Percentiles rank a stretch among this genome's conserved stretches.
These are phyloP conservation scores for Ochotona princeps DNA, from an alignment of 2,113 vertebrate species.

Conservation along the genomic window DNA sequence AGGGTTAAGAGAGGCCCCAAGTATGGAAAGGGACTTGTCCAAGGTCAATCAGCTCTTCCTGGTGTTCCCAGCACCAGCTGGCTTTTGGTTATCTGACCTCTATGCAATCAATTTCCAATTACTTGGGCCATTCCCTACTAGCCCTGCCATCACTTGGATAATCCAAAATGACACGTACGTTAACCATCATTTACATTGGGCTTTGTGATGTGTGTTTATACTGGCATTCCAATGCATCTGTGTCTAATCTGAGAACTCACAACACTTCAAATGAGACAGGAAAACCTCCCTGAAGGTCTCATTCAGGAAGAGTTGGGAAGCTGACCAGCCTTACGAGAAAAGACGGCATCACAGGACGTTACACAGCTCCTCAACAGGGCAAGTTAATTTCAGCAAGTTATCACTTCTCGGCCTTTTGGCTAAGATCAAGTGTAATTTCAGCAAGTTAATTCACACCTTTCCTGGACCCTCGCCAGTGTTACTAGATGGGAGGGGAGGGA, in stretches of 20 bases:
- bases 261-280: slow-evolving; percentile 52
- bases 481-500: neutral
- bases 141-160: slow-evolving; percentile 9
- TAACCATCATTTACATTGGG: slow-evolving; percentile 46
- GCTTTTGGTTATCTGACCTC: slow-evolving; percentile 47
- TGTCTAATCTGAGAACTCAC: slow-evolving; percentile 56
- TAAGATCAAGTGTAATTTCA: slow-evolving; percentile 28
- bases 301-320: slow-evolving; percentile 45
- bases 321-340: slow-evolving; percentile 17
- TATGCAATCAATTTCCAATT: slow-evolving; percentile 50
- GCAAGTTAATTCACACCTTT: slow-evolving; percentile 34
- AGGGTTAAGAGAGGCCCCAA: slow-evolving; percentile 1
- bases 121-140: slow-evolving; percentile 26
- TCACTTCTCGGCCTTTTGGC: no score
- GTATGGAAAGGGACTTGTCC: slow-evolving; percentile 2
- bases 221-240: slow-evolving; percentile 42
- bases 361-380: neutral
- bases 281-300: slow-evolving; percentile 29
- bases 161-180: slow-evolving; percentile 47
- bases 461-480: neutral
- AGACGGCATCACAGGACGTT: slow-evolving; percentile 16
- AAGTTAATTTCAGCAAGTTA: slow-evolving; percentile 41
- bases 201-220: slow-evolving; percentile 63
- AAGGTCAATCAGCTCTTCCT: slow-evolving; percentile 16
- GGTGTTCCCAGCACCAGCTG: slow-evolving; percentile 15